Conservation (phyloP, 2,113 vertebrate genomes). For the Orthonyx spaldingii region DNA sequence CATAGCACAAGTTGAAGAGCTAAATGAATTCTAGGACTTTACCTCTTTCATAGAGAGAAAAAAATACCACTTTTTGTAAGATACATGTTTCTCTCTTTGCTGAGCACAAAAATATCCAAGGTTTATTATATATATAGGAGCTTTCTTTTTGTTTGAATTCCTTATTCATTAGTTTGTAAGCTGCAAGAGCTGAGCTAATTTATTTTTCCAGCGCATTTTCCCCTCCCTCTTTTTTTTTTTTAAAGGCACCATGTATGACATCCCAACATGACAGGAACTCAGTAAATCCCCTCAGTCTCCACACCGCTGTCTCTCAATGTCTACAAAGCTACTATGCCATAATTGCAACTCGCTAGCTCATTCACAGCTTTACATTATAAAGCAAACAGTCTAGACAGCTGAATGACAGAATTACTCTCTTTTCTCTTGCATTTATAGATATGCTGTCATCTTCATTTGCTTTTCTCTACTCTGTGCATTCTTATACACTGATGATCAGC, state of each 20-base stretch:
- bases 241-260: conserved; percentile 60
- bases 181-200: conserved; percentile 69
- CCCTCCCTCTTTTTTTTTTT: conserved; percentile 25
- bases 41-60: background rate
- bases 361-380: conserved; percentile 73
- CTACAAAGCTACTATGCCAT: conserved; percentile 69
- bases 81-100: background rate
- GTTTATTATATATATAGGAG: conserved; percentile 1
- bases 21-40: background rate
- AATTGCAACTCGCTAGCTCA: conserved; percentile 66
- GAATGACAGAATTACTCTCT: conserved; percentile 74
- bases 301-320: conserved; percentile 70
- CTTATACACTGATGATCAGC: conserved; percentile 69
- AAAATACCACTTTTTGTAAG: background rate
- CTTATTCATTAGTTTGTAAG: conserved; percentile 50
- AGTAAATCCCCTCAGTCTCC: conserved; percentile 78
- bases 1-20: background rate
- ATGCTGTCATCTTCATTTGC: conserved; percentile 69
- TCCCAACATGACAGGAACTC: conserved; percentile 70
- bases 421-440: conserved; percentile 69
- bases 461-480: conserved; percentile 67
- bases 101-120: background rate
- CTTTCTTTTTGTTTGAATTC: conserved; percentile 60
- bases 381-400: conserved; percentile 80
- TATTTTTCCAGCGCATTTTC: conserved; percentile 58